Conservation (phyloP, 2,888 invertebrate species). For the Cephus rjabovi region DNA sequence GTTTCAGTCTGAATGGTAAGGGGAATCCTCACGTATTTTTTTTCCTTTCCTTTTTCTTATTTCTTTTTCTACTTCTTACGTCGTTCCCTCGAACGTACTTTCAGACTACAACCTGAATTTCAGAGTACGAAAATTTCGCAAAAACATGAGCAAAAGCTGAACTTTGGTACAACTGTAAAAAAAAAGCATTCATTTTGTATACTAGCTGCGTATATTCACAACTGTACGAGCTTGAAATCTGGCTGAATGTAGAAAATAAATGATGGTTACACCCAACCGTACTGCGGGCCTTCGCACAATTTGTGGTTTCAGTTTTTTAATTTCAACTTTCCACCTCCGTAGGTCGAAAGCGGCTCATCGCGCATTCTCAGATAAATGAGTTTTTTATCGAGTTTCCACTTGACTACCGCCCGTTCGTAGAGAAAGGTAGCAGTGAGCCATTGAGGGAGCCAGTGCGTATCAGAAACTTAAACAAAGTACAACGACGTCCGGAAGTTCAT, state of each 20-base stretch:
- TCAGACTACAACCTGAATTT: background rate
- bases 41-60: background rate
- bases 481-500: slow-evolving; percentile 20
- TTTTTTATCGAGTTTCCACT: slow-evolving; percentile 32
- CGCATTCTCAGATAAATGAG: slow-evolving; percentile 36
- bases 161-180: background rate
- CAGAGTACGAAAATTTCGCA: background rate
- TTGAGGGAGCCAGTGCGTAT: slow-evolving; percentile 5
- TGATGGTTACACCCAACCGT: background rate
- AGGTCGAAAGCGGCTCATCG: slow-evolving; percentile 21
- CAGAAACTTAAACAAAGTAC: slow-evolving; percentile 24
- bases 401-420: background rate
- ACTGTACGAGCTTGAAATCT: background rate
- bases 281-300: background rate
- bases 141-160: background rate
- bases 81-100: background rate
- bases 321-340: slow-evolving; percentile 3
- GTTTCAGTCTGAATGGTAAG: background rate
- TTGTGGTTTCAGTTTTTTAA: slow-evolving; percentile 6
- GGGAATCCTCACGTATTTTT: background rate
- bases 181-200: background rate
- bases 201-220: background rate
- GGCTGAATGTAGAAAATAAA: background rate
- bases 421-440: background rate
- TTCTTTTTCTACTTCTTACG: background rate